These are phyloP conservation scores for Chloroclysta siterata DNA, from an alignment of 2,888 invertebrate genomes.

Conservation along the genomic window DNA sequence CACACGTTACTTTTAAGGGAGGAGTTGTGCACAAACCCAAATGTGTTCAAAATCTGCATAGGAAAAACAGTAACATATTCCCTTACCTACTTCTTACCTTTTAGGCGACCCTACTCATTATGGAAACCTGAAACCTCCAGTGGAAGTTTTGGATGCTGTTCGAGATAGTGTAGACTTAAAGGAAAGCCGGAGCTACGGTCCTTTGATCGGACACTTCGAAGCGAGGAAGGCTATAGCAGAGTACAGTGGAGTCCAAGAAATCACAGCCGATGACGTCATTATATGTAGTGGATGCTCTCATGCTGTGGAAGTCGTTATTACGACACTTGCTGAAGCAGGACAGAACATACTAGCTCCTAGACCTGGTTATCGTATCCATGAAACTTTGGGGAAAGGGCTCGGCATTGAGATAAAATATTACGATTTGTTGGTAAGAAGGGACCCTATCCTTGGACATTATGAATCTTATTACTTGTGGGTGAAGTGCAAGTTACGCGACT, in stretches of 20 bases:
- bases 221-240: constrained; percentile 94
- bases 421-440: constrained; percentile 86
- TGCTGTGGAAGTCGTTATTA: constrained; percentile 95
- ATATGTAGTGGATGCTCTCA: constrained; percentile 97
- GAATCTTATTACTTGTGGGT: too few relatives aligned
- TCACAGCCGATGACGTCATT: constrained; percentile 90
- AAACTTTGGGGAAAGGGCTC: constrained; percentile 92
- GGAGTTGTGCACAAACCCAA: too few relatives aligned
- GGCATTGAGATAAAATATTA: constrained; percentile 92
- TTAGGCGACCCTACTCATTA: constrained; percentile 97
- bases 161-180: constrained; percentile 87
- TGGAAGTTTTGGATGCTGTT: constrained; percentile 91
- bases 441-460: too few relatives aligned
- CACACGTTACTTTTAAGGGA: too few relatives aligned
- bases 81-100: constrained; percentile 18
- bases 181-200: constrained; percentile 94
- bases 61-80: too few relatives aligned
- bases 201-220: constrained; percentile 90
- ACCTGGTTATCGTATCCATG: constrained; percentile 96
- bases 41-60: too few relatives aligned
- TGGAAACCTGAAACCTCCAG: constrained; percentile 93
- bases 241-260: constrained; percentile 89
- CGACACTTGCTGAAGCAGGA: constrained; percentile 93
- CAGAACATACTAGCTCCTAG: constrained; percentile 96
- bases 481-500: too few relatives aligned